Evolutionary conservation across 2,113 vertebrate genomes (phyloP).

Genomic region (Cheilinus undulatus): DNA sequence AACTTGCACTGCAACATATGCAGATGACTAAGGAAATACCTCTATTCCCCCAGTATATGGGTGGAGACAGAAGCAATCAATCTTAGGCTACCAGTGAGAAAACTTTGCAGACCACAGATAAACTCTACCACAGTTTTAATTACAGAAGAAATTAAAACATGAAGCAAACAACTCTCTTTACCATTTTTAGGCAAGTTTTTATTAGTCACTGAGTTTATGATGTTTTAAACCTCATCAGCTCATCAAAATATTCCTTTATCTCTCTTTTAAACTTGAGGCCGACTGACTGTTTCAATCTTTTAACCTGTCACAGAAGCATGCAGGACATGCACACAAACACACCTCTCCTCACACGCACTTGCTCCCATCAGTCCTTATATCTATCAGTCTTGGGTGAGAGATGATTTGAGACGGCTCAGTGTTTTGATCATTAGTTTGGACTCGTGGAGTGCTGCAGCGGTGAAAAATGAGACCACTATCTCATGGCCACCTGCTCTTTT

Average conservation of each 20-base stretch:
- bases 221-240: too few relatives aligned
- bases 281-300: background rate
- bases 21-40: too few relatives aligned
- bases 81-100: background rate
- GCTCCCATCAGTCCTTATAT: constrained; percentile 51
- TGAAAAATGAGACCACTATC: constrained; percentile 71
- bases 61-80: too few relatives aligned
- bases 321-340: background rate
- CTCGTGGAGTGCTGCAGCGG: constrained; percentile 63
- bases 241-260: too few relatives aligned
- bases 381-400: constrained; percentile 61
- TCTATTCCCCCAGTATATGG: too few relatives aligned
- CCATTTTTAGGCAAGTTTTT: too few relatives aligned
- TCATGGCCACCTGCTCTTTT: constrained; percentile 77
- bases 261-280: too few relatives aligned
- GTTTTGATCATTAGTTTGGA: constrained; percentile 80
- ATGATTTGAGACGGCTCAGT: constrained; percentile 66
- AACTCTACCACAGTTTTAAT: background rate
- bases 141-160: background rate
- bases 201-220: too few relatives aligned
- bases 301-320: background rate
- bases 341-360: background rate
- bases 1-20: too few relatives aligned
- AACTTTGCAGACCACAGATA: background rate
- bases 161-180: background rate